Base-by-base conservation (phyloP, 1,140 invertebrate genomes). In the Leptinotarsa defecta region DNA sequence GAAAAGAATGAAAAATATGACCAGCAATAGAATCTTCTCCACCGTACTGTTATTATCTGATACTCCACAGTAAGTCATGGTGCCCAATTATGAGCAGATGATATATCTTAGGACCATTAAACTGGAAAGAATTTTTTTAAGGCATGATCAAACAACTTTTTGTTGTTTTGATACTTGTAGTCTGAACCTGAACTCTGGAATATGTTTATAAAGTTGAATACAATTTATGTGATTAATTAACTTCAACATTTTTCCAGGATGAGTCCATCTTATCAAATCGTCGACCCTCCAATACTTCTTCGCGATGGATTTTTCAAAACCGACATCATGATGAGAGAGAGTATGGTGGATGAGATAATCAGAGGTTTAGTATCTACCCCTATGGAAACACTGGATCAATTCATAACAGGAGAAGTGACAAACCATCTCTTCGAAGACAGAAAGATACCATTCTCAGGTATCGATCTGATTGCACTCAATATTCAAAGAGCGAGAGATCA, bases 281-380 rank as follows among this genome's bases (percentile, higher is more conserved):
- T 94, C 13, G 94, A 92, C 84, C 95, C 92, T 1, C 92, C 94
- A 49, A 62, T 96, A 75, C 87, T 96, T 4, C 87, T 99, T 0
- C 90, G 96, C 65, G 94, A 96, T 82, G 95, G 95, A 1, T 99
- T 99, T 88, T 99, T 99, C 88, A 96, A 96, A 81, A 94, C 96
- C 13, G 96, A 98, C 79, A 92, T 95, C 88, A 89, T 97, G 43
- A 92, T 93, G 83, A 90, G 90, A 77, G 90, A 91, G 79, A 89
- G 91, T 22, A 93, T 95, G 88, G 89, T 95, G 13, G 95, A 98
- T 83, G 94, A 96, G 82, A 90, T 98, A 67, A 89, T 94, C 20
- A 91, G 96, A 64, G 97, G 97, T 63, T 86, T 98, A 11, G 90
- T 96, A 1, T 92, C 94, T 0, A 96, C 94, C 0, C 94, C 96